Percentiles rank a stretch among this genome's conserved stretches.
These are phyloP conservation scores for Crematogaster levior DNA, from an alignment of 2,888 invertebrate genomes.

Conservation along the genomic window DNA sequence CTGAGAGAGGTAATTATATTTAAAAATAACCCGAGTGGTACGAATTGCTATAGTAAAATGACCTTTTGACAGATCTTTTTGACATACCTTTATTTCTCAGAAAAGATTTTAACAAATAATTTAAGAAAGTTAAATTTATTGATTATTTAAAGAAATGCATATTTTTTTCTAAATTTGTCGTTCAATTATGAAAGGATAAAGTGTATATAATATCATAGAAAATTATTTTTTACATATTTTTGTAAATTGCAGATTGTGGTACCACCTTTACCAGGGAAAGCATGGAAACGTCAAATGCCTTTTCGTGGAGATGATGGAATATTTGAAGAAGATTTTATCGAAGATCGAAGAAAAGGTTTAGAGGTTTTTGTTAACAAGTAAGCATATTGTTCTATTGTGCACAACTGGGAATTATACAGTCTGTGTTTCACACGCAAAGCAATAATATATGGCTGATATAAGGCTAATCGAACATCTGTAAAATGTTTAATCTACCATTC, in stretches of 20 bases:
- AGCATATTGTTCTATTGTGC: slow-evolving; percentile 79
- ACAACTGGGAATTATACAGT: neutral
- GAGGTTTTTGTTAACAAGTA: slow-evolving; percentile 99
- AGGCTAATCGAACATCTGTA: neutral
- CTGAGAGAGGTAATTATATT: neutral
- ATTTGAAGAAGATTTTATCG: slow-evolving; percentile 99
- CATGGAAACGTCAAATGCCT: slow-evolving; percentile 99
- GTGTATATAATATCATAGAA: neutral
- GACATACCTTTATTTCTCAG: neutral
- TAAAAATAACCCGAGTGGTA: neutral
- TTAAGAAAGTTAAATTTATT: neutral
- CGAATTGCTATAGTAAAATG: neutral
- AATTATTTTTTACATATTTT: neutral
- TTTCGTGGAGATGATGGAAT: slow-evolving; percentile 99
- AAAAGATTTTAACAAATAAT: neutral
- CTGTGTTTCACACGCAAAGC: neutral
- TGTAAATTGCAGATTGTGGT: slow-evolving; percentile 94
- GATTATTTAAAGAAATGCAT: neutral
- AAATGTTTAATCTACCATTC: neutral
- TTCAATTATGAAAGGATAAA: neutral
- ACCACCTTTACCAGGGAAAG: slow-evolving; percentile 98
- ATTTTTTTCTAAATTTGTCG: neutral
- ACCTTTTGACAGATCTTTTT: neutral
- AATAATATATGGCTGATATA: neutral
- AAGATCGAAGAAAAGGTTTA: slow-evolving; percentile 98